These are phyloP conservation scores for Drosophila nr. medialis DNA, from an alignment of 2,888 invertebrate genomes.

Conservation along the genomic window DNA sequence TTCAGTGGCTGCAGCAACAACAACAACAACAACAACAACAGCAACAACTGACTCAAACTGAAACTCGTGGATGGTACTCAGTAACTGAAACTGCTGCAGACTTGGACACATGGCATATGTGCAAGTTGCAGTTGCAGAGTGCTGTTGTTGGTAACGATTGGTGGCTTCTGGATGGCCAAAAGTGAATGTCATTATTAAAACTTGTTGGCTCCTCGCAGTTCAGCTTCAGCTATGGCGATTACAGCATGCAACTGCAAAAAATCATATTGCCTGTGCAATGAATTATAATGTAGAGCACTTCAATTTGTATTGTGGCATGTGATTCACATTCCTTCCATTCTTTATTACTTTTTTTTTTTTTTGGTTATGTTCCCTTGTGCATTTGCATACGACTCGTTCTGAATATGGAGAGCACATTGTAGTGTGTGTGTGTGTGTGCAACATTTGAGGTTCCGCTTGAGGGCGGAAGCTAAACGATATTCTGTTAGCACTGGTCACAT, in stretches of 20 bases:
- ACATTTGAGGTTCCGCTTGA: constrained; percentile 9
- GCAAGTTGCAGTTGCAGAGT: constrained; percentile 40
- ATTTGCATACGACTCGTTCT: constrained; percentile 48
- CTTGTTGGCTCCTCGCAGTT: constrained; percentile 30
- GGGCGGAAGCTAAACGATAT: constrained; percentile 25
- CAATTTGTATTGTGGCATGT: constrained; percentile 60
- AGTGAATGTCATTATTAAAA: constrained; percentile 66
- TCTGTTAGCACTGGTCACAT: constrained; percentile 17
- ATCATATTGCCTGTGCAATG: constrained; percentile 67
- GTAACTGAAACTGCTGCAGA: constrained; percentile 26
- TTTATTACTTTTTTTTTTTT: constrained; percentile 1
- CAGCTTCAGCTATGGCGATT: constrained; percentile 27
- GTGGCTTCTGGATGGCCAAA: constrained; percentile 31
- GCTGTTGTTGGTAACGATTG: constrained; percentile 12
- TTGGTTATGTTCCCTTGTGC: constrained; percentile 16
- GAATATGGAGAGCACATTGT: neutral
- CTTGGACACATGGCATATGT: constrained; percentile 55
- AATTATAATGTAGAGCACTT: constrained; percentile 69
- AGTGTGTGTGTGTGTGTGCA: neutral
- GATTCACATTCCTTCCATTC: constrained; percentile 25
- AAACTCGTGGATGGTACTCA: constrained; percentile 12
- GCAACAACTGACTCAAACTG: constrained; percentile 10
- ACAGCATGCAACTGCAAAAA: constrained; percentile 41
- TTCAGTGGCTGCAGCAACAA: neutral
- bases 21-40: constrained; percentile 4